Evolutionary conservation across 2,888 invertebrate genomes (phyloP), one percentile per base, ranked within the genome.

Genomic region (Cheilosia variabilis): DNA sequence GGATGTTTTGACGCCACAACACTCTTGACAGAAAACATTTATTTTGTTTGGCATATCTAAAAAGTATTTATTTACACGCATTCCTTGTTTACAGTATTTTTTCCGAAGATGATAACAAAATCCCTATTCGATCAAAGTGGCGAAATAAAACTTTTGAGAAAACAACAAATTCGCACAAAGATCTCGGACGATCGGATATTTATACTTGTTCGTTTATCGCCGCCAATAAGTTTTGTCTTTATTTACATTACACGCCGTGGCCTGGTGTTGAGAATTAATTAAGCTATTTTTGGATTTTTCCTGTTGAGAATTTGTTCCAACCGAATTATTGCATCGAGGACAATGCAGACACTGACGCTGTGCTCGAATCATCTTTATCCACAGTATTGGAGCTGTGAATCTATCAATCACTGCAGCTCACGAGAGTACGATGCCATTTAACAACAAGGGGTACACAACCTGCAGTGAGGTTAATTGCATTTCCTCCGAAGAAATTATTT

Each of bases 391-490:
- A 24, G 2, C 41, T 15, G 27, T 31, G 50, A 41, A 57, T 75
- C 75, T 58, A 76, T 76, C 75, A 76, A 60, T 66, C 58, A 62
- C 24, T 19, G 31, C 47, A 45, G 7, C 55, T 55, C 57, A 47
- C 27, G 13, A 41, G 45, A 22, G 57, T 45, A 58, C 69, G 37
- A 41, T 58, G 37, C 34, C 27, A 57, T 41, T 66, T 50, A 58
- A 66, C 24, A 37, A 57, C 55, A 65, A 58, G 65, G 57, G 75
- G 72, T 72, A 6, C 9, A 62, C 73, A 76, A 76, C 75, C 75
- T 76, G 75, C 66, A 76, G 75, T 65, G 65, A 76, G 75, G 75
- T 76, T 76, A 76, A 76, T 76, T 76, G 65, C 31, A 55, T 73
- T 63, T 73, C 45, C 27, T 34, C 10, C 17, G n/a, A 47, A 69